phyloP scores from a whole-genome alignment of 2,797 vertebrate genomes.

The Poecile montanus region DNA sequence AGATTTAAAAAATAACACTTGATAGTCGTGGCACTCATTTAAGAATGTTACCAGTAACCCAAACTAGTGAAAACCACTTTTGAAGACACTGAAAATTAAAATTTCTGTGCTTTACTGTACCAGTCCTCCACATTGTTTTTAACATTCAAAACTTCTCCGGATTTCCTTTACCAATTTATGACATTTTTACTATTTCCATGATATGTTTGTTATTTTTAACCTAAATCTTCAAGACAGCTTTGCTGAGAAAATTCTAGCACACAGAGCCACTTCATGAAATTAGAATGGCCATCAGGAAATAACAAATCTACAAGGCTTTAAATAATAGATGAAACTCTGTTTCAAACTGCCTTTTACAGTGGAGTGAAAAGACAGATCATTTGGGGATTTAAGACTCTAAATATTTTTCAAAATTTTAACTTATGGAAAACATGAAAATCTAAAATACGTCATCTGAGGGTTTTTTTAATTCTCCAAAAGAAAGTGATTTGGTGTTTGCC shows the following conservation, averaged over 20 bases:
- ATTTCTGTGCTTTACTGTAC: not conserved
- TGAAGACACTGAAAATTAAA: not conserved
- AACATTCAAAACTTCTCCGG: not conserved
- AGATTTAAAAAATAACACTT: not conserved
- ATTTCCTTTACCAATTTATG: not conserved
- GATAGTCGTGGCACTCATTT: not conserved
- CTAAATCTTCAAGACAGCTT: not conserved
- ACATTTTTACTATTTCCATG: constrained; percentile 1
- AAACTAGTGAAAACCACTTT: not conserved
- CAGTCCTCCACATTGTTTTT: not conserved
- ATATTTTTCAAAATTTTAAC: constrained; percentile 6
- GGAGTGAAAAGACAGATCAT: not conserved
- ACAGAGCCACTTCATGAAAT: not conserved
- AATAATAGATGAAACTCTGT: constrained; percentile 52
- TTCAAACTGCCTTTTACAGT: constrained; percentile 19
- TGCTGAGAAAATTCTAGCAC: not conserved
- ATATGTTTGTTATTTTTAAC: constrained; percentile 19
- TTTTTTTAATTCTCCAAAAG: fast-evolving
- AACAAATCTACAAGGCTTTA: constrained; percentile 41
- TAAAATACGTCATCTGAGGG: fast-evolving
- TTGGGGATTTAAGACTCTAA: not conserved
- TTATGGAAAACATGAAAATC: not conserved
- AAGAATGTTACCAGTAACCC: not conserved
- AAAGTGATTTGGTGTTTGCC: not conserved
- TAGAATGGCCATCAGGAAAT: constrained; percentile 35